phyloP scores from a whole-genome alignment of 2,113 vertebrate genomes.

The Donacobius atricapilla region DNA sequence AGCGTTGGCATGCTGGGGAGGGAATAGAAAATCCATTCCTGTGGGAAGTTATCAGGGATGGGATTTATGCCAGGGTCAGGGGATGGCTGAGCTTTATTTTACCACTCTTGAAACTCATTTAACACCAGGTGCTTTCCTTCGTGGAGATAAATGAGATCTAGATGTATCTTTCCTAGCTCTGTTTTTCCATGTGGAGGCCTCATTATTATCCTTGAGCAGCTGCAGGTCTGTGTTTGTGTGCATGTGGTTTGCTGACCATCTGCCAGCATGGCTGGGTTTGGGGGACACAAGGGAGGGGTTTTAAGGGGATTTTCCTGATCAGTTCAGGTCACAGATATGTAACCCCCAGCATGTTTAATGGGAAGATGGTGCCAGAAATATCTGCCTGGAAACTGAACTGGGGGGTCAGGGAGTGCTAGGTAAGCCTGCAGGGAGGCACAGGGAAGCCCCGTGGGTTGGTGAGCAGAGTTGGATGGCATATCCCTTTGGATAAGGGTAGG shows the following conservation, averaged over 20 bases:
- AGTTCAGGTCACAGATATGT: neutral
- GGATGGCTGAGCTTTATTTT: neutral
- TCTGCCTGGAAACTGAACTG: neutral
- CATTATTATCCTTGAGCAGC: neutral
- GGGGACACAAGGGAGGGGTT: neutral
- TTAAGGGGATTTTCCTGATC: neutral
- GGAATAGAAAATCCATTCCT: neutral
- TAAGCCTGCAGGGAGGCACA: neutral
- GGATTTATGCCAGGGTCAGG: neutral
- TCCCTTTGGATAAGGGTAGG: neutral
- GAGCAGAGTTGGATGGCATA: neutral
- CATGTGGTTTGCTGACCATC: neutral
- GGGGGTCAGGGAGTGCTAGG: fast-evolving
- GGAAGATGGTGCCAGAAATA: neutral
- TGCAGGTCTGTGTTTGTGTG: neutral
- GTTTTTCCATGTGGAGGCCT: neutral
- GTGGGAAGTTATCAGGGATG: neutral
- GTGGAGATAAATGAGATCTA: neutral
- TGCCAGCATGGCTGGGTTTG: neutral
- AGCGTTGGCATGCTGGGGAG: neutral
- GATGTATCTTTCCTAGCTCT: neutral
- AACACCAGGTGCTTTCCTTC: neutral
- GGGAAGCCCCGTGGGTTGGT: neutral
- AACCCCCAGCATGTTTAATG: neutral
- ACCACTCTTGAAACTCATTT: neutral